phyloP scores from a whole-genome alignment of 1,140 invertebrate species.

The Drosophila carrolli region DNA sequence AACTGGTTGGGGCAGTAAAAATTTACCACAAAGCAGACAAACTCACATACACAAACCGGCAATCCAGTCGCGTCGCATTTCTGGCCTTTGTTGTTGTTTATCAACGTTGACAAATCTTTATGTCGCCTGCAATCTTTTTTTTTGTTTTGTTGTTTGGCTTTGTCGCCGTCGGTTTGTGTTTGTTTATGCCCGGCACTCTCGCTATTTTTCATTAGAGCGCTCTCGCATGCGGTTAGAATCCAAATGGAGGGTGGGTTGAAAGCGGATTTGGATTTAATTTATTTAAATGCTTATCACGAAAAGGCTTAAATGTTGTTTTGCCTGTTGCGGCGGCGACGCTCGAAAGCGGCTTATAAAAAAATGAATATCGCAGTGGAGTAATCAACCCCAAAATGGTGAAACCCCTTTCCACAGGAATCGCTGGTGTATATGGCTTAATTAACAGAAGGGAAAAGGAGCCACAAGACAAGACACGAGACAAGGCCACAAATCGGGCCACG shows the following conservation, averaged over 20 bases:
- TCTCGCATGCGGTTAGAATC: constrained; percentile 57
- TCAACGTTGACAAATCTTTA: constrained; percentile 82
- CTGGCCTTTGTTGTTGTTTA: constrained; percentile 74
- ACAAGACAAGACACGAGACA: constrained; percentile 49
- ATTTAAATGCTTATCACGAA: constrained; percentile 82
- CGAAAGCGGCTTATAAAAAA: constrained; percentile 74
- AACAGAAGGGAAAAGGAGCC: constrained; percentile 28
- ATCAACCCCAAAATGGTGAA: constrained; percentile 34
- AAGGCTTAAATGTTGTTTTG: constrained; percentile 81
- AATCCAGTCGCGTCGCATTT: constrained; percentile 36
- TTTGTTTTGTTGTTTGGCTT: constrained; percentile 41
- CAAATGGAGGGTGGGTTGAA: constrained; percentile 10
- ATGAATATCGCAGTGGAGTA: constrained; percentile 27
- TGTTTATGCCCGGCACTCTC: constrained; percentile 62
- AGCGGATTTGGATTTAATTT: constrained; percentile 76
- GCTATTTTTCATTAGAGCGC: constrained; percentile 79
- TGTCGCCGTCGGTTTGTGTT: constrained; percentile 49
- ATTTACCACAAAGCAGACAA: constrained; percentile 48
- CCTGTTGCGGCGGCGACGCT: constrained; percentile 75
- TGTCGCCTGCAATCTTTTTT: constrained; percentile 67
- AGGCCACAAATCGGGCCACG: constrained; percentile 22
- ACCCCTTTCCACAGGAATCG: constrained; percentile 6
- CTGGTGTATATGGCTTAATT: constrained; percentile 67
- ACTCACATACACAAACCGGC: background rate
- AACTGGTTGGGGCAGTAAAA: constrained; percentile 16